Conservation (phyloP, 2,113 vertebrate genomes). For the Clarias gariepinus region DNA sequence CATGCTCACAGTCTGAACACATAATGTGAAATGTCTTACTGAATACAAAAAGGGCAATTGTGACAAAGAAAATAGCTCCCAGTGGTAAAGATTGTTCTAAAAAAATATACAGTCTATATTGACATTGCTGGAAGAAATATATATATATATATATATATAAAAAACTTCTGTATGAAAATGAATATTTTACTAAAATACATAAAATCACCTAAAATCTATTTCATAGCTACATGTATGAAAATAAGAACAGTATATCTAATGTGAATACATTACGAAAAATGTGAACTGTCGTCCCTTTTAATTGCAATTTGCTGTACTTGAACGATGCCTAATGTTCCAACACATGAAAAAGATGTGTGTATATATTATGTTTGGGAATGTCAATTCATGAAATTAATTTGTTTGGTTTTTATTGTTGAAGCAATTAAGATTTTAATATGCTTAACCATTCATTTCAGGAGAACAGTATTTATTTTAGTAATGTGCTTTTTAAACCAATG, state of each 20-base stretch:
- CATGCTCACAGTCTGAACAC: conserved; percentile 39
- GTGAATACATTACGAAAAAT: conserved; percentile 69
- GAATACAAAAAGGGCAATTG: not conserved
- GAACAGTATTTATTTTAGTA: conserved; percentile 64
- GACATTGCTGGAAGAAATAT: not conserved
- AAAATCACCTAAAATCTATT: conserved; percentile 65
- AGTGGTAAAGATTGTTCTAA: not conserved
- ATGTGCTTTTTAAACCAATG: conserved; percentile 62
- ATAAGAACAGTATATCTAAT: conserved; percentile 69
- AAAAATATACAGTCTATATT: not conserved
- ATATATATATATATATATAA: not conserved
- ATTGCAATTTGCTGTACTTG: conserved; percentile 78
- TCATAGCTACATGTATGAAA: conserved; percentile 75
- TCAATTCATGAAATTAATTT: conserved; percentile 62
- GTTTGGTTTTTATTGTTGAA: conserved; percentile 61
- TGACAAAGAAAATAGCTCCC: not conserved
- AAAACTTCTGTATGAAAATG: conserved; percentile 71
- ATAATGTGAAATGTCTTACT: conserved; percentile 21
- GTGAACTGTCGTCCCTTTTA: conserved; percentile 76
- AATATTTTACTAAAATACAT: conserved; percentile 74
- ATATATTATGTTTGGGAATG: conserved; percentile 61
- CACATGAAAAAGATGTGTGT: conserved; percentile 71
- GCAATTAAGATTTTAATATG: conserved; percentile 51
- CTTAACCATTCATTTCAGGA: conserved; percentile 49
- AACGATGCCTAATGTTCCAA: conserved; percentile 73